Evolutionary conservation across 2,113 vertebrate genomes (phyloP), one percentile per base, ranked within the genome.

Genomic region (Clarias magur): DNA sequence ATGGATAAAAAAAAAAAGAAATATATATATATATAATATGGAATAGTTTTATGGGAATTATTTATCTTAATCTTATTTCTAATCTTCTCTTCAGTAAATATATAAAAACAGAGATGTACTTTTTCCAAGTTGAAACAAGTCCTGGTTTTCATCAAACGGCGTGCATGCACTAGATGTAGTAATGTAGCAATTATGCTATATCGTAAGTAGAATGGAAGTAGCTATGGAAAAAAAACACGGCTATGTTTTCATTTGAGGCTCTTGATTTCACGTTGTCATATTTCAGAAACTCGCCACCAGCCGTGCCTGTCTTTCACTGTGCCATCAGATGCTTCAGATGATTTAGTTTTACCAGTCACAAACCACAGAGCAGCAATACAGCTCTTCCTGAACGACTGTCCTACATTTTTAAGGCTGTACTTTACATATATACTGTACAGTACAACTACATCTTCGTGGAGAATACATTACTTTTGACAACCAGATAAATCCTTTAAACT

Each of bases 301-400:
- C 48, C 72, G 70, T 34, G 57, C 82, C 87, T 59, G 86, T 83
- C 67, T 83, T 17, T 84, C 63, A 82, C 79, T 76, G 57, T 87
- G 48, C 48, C 83, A 85, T 85, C 81, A 87, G 82, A 89, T 87
- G 82, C 62, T 84, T 87, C 62, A 79, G 76, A 80, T 89, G 82
- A 87, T 89, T 87, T 87, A 89, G 78, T 63, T 82, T 80, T 76
- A 67, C 82, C 67, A 82, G 82, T 68, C 82, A 65, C 85, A 89
- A 87, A 79, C 88, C 88, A 84, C 88, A 89, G 68, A 87, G 76
- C 56, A 84, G 88, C 80, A 84, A 89, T 65, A 73, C 53, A 60
- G 73, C 84, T 85, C 79, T 57, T 30, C 59, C 79, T 67, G 48
- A 85, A 75, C 82, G 82, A 82, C 85, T 60, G 65, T 68, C 17